phyloP scores from a whole-genome alignment of 2,113 vertebrate species.

The Lampris incognitus region DNA sequence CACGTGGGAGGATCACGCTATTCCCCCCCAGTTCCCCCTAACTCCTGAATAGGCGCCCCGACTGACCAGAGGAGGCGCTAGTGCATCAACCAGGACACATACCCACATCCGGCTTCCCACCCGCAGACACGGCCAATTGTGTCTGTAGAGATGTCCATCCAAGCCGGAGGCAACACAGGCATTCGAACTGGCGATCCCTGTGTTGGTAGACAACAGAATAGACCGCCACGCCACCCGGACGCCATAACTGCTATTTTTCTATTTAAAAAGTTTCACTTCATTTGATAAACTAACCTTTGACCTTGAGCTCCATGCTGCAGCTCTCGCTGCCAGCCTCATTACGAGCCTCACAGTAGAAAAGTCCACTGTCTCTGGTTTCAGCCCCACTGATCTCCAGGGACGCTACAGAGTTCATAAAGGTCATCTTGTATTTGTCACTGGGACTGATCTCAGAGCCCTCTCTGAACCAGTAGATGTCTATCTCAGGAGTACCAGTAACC shows the following conservation, averaged over 20 bases:
- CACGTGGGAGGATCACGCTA: too few species aligned
- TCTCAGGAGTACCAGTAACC: conserved; percentile 93
- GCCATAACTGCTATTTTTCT: not conserved
- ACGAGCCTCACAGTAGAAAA: conserved; percentile 94
- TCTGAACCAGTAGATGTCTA: conserved; percentile 92
- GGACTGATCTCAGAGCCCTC: conserved; percentile 92
- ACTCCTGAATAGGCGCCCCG: too few species aligned
- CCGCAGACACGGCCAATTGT: too few species aligned
- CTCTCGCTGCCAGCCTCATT: conserved; percentile 97
- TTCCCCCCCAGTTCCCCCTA: too few species aligned
- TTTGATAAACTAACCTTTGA: conserved; percentile 91
- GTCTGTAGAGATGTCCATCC: too few species aligned
- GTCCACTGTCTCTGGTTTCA: conserved; percentile 88
- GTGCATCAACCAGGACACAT: too few species aligned
- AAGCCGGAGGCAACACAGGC: too few species aligned
- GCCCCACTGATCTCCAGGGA: conserved; percentile 86
- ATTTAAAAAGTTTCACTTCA: not conserved
- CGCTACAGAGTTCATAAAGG: conserved; percentile 88
- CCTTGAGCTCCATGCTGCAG: conserved; percentile 94
- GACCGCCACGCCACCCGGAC: too few species aligned
- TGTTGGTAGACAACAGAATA: too few species aligned
- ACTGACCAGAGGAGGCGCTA: too few species aligned
- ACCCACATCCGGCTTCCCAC: too few species aligned
- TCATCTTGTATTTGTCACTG: conserved; percentile 82
- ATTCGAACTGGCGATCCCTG: too few species aligned